A percentile compares a stretch with the other conserved stretches of the same genome.
These are phyloP conservation scores for Pelosia muscerda DNA, from an alignment of 2,888 invertebrate genomes.

Conservation along the genomic window DNA sequence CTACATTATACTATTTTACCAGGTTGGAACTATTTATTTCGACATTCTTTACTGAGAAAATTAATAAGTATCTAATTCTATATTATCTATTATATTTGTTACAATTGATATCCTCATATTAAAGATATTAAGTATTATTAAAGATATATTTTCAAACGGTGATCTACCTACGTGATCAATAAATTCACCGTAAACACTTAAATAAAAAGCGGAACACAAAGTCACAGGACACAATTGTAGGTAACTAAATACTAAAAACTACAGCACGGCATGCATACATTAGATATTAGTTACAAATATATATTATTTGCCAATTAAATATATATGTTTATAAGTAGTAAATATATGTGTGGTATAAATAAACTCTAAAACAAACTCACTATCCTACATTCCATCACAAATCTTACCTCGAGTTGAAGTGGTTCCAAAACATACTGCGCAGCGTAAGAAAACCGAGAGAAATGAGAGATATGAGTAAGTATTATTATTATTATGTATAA, in stretches of 20 bases:
- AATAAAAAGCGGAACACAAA: constrained; percentile 87
- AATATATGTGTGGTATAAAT: constrained; percentile 38
- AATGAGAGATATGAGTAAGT: constrained; percentile 86
- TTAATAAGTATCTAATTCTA: constrained; percentile 9
- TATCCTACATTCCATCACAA: constrained; percentile 69
- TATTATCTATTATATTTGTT: not conserved
- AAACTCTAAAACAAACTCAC: constrained; percentile 51
- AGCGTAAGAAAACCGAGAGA: constrained; percentile 92
- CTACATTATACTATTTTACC: constrained; percentile 18
- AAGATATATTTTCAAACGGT: constrained; percentile 17
- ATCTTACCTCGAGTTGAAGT: constrained; percentile 99
- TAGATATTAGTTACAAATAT: constrained; percentile 20
- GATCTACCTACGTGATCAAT: constrained; percentile 50
- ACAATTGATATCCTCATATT: not conserved
- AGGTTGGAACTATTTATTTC: constrained; percentile 13
- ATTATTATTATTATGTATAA: constrained; percentile 72
- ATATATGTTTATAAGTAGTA: constrained; percentile 45
- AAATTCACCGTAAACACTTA: constrained; percentile 55
- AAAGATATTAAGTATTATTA: no score
- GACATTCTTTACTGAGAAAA: not conserved
- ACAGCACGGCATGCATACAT: constrained; percentile 60
- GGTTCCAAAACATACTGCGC: constrained; percentile 99
- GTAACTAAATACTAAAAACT: constrained; percentile 65
- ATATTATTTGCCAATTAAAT: constrained; percentile 45
- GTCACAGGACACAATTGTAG: constrained; percentile 88